phyloP scores from a whole-genome alignment of 2,888 invertebrate species.

The Hofmannophila pseudospretella region DNA sequence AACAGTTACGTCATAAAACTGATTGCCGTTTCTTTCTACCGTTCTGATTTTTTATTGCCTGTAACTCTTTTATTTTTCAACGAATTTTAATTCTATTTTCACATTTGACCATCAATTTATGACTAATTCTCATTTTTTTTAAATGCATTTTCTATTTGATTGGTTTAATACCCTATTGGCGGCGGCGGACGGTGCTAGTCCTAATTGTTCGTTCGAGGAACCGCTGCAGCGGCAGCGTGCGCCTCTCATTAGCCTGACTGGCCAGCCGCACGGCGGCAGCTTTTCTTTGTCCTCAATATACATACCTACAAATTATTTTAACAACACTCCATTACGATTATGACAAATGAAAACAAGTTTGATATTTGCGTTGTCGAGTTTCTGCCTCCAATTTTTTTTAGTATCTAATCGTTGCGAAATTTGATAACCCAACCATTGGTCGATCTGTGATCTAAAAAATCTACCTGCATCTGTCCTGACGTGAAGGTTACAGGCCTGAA shows the following conservation, averaged over 20 bases:
- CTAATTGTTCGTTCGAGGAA: conserved; percentile 44
- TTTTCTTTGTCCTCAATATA: background rate
- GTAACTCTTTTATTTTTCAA: too few relatives aligned
- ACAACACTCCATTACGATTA: background rate
- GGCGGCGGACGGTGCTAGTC: conserved; percentile 22
- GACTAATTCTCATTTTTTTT: too few relatives aligned
- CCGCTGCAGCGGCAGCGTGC: conserved; percentile 22
- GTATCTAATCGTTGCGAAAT: too few relatives aligned
- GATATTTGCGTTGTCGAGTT: conserved; percentile 4
- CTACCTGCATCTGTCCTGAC: conserved; percentile 6
- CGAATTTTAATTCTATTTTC: too few relatives aligned
- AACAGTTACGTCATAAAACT: too few relatives aligned
- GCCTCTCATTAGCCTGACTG: conserved; percentile 27
- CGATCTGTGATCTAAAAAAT: conserved; percentile 7
- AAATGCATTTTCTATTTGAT: too few relatives aligned
- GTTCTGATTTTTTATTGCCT: too few relatives aligned
- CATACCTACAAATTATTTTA: background rate
- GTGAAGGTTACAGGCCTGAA: conserved; percentile 2
- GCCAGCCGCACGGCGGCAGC: background rate
- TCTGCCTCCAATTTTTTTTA: too few relatives aligned
- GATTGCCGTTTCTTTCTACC: too few relatives aligned
- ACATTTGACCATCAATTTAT: too few relatives aligned
- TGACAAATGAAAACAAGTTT: too few relatives aligned
- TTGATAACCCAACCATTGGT: conserved; percentile 9
- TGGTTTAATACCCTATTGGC: too few relatives aligned